Evolutionary conservation across 2,888 invertebrate genomes (phyloP).

Genomic region (Pyrrhia umbra): DNA sequence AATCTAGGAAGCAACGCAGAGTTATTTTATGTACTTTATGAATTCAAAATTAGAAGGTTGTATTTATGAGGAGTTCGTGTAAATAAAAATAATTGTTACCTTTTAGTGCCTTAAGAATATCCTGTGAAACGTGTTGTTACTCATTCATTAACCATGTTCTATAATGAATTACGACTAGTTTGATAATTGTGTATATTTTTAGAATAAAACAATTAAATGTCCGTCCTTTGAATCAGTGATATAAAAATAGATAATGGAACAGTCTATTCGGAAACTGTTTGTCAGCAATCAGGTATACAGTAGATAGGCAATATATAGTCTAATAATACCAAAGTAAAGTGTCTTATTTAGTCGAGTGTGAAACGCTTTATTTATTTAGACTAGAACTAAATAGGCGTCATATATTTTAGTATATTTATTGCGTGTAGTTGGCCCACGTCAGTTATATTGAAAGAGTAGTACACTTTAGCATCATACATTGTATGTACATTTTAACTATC

Average conservation of each 20-base stretch:
- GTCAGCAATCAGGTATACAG: slow-evolving; percentile 49
- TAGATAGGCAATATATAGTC: slow-evolving; percentile 73
- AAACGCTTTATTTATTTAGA: slow-evolving; percentile 88
- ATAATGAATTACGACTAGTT: slow-evolving; percentile 33
- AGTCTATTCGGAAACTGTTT: slow-evolving; percentile 51
- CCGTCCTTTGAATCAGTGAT: slow-evolving; percentile 67
- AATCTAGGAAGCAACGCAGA: neutral
- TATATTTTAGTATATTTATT: slow-evolving; percentile 61
- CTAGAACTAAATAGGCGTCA: slow-evolving; percentile 57
- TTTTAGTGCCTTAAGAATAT: slow-evolving; percentile 70
- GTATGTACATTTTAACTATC: slow-evolving; percentile 1
- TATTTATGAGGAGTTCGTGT: slow-evolving; percentile 48
- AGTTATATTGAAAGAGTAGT: neutral
- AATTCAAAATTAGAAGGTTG: slow-evolving; percentile 21
- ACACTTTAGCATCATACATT: no score
- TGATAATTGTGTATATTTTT: slow-evolving; percentile 38
- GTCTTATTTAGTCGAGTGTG: slow-evolving; percentile 87
- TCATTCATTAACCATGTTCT: slow-evolving; percentile 42
- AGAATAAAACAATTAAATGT: slow-evolving; percentile 45
- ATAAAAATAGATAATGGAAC: slow-evolving; percentile 41
- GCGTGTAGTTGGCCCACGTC: slow-evolving; percentile 7
- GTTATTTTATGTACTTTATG: neutral
- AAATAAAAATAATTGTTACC: slow-evolving; percentile 72
- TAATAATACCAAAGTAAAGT: slow-evolving; percentile 88
- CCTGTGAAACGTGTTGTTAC: slow-evolving; percentile 62